Percentiles rank a stretch among this genome's conserved stretches.
phyloP scores from a whole-genome alignment of 2,888 invertebrate genomes.

The Agrochola macilenta region DNA sequence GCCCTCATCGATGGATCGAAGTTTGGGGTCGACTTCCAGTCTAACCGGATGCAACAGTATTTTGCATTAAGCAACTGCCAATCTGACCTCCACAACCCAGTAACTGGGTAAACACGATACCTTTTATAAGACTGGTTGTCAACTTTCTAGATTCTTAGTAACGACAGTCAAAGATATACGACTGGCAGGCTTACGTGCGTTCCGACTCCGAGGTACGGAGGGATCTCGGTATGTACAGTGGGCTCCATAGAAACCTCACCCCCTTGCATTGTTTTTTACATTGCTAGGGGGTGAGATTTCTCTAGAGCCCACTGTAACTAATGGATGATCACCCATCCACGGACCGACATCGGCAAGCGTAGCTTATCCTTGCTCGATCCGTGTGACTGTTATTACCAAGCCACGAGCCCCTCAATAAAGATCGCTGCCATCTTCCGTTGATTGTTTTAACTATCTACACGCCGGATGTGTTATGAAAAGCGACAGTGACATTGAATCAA shows the following conservation, averaged over 20 bases:
- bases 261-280: too few relatives aligned
- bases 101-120: slow-evolving; percentile 1
- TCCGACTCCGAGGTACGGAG: not conserved
- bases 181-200: not conserved
- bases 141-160: not conserved
- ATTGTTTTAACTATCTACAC: slow-evolving; percentile 7
- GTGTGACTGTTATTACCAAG: not conserved
- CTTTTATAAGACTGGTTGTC: too few relatives aligned
- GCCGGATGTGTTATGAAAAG: slow-evolving; percentile 8
- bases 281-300: too few relatives aligned
- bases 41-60: not conserved
- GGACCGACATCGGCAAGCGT: too few relatives aligned
- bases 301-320: too few relatives aligned
- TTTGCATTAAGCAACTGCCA: not conserved
- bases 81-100: not conserved
- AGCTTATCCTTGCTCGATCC: not conserved
- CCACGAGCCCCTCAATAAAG: not conserved
- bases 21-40: not conserved
- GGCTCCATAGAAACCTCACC: too few relatives aligned
- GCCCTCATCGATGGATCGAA: not conserved
- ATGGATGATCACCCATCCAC: not conserved
- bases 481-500: slow-evolving; percentile 5
- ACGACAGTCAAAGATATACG: not conserved
- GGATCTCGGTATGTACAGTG: too few relatives aligned
- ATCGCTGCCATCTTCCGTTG: not conserved